A percentile compares a stretch with the other conserved stretches of the same genome.
These are phyloP conservation scores for Momotus momota DNA, from an alignment of 2,797 vertebrate genomes.

Conservation along the genomic window DNA sequence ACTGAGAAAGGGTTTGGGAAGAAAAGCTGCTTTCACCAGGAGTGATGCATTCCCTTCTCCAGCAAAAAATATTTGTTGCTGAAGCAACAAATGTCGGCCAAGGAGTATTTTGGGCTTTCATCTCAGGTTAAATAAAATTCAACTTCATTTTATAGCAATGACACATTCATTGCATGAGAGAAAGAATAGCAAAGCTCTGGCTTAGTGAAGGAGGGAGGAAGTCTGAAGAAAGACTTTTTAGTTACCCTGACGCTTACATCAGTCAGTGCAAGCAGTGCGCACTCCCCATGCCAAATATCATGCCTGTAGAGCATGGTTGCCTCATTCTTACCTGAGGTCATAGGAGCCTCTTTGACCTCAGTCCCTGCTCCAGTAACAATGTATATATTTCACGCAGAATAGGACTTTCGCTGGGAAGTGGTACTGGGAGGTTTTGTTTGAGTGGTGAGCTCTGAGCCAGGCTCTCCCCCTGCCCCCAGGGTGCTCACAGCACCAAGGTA, in stretches of 20 bases:
- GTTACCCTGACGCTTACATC: neutral
- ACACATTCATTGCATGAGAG: neutral
- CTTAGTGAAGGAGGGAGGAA: neutral
- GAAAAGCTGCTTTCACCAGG: neutral
- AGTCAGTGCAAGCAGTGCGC: neutral
- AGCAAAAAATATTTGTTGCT: neutral
- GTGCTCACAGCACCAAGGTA: fast-evolving
- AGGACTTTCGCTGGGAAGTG: neutral
- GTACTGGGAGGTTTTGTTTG: neutral
- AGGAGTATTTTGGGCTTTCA: neutral
- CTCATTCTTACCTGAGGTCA: neutral
- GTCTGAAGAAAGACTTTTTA: neutral
- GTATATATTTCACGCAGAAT: neutral
- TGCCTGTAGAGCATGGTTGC: neutral
- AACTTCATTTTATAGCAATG: neutral
- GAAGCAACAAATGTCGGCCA: neutral
- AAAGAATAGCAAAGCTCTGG: neutral
- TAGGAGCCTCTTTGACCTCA: neutral
- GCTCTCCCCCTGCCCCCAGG: neutral
- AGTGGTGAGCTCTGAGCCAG: neutral
- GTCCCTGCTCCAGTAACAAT: neutral
- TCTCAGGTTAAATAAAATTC: neutral
- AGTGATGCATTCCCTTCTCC: neutral
- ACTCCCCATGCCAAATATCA: neutral
- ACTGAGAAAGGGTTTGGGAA: neutral